Conservation (phyloP, 2,888 invertebrate species). For the Eudasyphora cyanicolor region DNA sequence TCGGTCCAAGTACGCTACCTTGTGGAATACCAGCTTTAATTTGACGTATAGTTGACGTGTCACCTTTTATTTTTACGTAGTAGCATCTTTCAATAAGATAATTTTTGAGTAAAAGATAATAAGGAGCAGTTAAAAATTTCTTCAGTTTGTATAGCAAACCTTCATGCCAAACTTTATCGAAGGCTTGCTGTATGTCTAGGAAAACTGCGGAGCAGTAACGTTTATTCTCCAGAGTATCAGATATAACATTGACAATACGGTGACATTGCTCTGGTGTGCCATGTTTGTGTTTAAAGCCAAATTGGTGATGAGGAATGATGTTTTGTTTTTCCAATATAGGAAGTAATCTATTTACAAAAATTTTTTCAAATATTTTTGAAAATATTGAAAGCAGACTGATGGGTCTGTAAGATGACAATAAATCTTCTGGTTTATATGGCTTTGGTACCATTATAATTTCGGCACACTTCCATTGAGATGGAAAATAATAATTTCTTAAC, state of each 20-base stretch:
- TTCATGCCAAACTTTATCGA: conserved; percentile 25
- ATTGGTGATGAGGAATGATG: conserved; percentile 6
- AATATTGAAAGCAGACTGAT: no score
- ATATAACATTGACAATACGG: not conserved
- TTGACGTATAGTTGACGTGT: not conserved
- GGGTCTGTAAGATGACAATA: not conserved
- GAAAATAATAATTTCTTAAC: not conserved
- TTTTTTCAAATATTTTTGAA: no score
- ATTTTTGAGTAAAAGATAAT: not conserved
- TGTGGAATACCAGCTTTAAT: no score
- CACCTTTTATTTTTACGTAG: conserved; percentile 8
- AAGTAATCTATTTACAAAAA: not conserved
- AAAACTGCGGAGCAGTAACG: conserved; percentile 19
- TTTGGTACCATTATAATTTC: conserved; percentile 2
- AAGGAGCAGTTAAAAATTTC: no score
- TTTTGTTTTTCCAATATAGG: not conserved
- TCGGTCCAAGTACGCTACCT: conserved; percentile 27
- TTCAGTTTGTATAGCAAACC: conserved; percentile 27
- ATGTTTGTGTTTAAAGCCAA: not conserved
- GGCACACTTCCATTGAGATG: no score
- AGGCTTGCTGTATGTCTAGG: conserved; percentile 26
- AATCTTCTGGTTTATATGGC: conserved; percentile 2
- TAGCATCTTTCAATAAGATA: conserved; percentile 1
- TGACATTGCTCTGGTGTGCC: conserved; percentile 3
- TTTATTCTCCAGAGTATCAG: not conserved